Evolutionary conservation across 2,113 vertebrate species (phyloP).

Genomic region (Brachypteracias leptosomus): DNA sequence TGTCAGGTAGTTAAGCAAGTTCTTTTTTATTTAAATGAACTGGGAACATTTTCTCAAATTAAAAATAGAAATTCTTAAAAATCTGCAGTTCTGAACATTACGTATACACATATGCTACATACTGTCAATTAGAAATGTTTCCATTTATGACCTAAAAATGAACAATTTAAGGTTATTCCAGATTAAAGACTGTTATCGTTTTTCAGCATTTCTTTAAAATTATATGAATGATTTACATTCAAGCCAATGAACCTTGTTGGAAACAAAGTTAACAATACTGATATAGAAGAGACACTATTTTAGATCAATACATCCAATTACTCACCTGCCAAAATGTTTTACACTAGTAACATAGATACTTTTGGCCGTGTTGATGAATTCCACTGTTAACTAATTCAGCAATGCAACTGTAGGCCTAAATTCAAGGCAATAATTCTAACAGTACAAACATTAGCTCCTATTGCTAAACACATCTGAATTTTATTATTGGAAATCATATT

Average conservation of each 20-base stretch:
- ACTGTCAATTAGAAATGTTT: constrained; percentile 40
- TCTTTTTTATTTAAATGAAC: constrained; percentile 67
- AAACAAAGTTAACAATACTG: constrained; percentile 3
- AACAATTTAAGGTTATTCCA: constrained; percentile 19
- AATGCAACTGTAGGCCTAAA: not conserved
- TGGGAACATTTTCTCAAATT: constrained; percentile 50
- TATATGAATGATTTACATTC: not conserved
- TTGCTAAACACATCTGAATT: not conserved
- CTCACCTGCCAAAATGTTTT: not conserved
- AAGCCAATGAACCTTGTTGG: not conserved
- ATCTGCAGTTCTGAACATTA: constrained; percentile 53
- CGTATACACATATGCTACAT: constrained; percentile 53
- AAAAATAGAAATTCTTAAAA: constrained; percentile 69
- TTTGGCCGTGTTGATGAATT: not conserved
- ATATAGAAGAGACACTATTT: not conserved
- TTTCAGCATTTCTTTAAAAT: constrained; percentile 7
- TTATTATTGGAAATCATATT: not conserved
- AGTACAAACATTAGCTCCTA: not conserved
- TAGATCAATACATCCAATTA: not conserved
- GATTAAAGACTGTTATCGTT: not conserved
- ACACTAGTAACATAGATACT: not conserved
- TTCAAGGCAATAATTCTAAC: not conserved
- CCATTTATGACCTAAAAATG: not conserved
- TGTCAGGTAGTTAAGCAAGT: constrained; percentile 14
- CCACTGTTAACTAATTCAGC: not conserved